phyloP scores from a whole-genome alignment of 2,888 invertebrate species.

The Isoperla grammatica region DNA sequence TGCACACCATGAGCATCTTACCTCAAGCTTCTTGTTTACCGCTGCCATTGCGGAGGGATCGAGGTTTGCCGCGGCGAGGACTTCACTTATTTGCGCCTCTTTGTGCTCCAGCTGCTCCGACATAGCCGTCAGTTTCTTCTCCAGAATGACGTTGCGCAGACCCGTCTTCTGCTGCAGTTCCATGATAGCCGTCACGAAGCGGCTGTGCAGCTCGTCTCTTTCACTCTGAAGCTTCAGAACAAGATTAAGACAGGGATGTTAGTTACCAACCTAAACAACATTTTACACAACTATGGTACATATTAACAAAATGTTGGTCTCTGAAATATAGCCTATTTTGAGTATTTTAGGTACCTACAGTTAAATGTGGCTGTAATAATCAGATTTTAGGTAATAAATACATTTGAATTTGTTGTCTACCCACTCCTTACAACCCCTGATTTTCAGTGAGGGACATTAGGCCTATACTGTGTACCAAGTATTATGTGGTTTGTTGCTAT shows the following conservation, averaged over 20 bases:
- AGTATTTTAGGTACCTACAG: no score
- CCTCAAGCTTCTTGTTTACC: conserved; percentile 56
- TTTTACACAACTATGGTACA: no score
- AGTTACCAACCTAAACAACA: no score
- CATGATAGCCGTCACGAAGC: conserved; percentile 75
- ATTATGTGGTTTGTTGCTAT: no score
- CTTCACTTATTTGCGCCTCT: conserved; percentile 62
- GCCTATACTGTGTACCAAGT: no score
- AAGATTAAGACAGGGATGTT: background rate
- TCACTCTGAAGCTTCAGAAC: conserved; percentile 55
- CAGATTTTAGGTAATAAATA: background rate
- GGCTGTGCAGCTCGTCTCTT: conserved; percentile 68
- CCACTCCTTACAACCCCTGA: no score
- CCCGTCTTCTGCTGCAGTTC: conserved; percentile 85
- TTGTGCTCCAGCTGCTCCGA: conserved; percentile 61
- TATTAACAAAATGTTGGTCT: no score
- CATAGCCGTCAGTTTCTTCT: conserved; percentile 64
- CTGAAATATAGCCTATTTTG: no score
- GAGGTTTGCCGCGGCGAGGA: conserved; percentile 52
- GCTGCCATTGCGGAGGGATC: conserved; percentile 50
- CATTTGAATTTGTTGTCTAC: background rate
- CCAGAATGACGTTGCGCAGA: conserved; percentile 73
- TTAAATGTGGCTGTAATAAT: background rate
- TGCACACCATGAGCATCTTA: no score
- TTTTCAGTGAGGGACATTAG: no score